A percentile compares a stretch with the other conserved stretches of the same genome.
Conservation (phyloP, 2,888 invertebrate species). For the Apotomis turbidana region DNA sequence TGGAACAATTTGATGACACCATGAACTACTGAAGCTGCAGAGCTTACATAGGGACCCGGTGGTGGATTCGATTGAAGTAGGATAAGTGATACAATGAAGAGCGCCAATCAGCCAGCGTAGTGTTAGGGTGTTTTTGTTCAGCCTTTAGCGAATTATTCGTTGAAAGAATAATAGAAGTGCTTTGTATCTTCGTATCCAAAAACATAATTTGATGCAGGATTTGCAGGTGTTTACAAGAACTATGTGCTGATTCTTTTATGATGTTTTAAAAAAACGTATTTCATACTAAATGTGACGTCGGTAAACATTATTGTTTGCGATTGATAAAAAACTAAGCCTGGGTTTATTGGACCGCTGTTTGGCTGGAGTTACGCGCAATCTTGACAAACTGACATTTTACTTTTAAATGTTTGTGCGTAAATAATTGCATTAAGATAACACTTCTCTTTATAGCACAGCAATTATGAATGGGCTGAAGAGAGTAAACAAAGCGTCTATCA, state of each 20-base stretch:
- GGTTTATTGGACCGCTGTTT: constrained; percentile 5
- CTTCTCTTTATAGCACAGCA: not conserved
- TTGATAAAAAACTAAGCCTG: constrained; percentile 9
- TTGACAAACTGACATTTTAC: constrained; percentile 29
- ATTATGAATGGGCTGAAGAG: constrained; percentile 30
- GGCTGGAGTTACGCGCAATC: constrained; percentile 16
- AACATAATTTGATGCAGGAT: not conserved
- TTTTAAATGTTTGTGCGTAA: constrained; percentile 23
- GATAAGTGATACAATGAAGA: no score
- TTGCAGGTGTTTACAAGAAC: not conserved
- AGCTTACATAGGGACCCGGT: no score
- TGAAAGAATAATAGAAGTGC: no score
- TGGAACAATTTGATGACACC: no score
- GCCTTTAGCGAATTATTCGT: no score
- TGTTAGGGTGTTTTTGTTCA: no score
- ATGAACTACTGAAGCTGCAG: no score
- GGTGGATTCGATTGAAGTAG: no score
- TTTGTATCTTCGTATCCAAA: no score
- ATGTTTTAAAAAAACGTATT: not conserved
- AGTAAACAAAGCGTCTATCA: constrained; percentile 25
- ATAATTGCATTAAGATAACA: constrained; percentile 35
- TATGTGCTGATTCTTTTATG: not conserved
- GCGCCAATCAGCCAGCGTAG: no score
- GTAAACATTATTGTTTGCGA: constrained; percentile 1
- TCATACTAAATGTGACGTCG: not conserved